These are phyloP conservation scores for Xiphias gladius DNA, from an alignment of 2,113 vertebrate genomes.

Conservation along the genomic window DNA sequence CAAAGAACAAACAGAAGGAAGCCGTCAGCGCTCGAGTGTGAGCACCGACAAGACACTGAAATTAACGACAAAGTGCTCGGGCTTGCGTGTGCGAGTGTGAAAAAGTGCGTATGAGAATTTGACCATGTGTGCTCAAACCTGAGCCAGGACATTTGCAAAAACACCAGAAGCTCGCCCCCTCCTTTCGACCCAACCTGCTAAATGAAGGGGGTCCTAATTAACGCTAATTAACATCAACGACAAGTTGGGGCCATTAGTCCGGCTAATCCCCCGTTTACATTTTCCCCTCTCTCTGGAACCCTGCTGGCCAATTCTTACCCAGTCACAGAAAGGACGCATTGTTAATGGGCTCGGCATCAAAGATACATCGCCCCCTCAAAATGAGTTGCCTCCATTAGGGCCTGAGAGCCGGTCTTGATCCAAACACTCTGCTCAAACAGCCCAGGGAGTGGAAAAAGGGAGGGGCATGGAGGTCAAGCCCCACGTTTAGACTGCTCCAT, in stretches of 20 bases:
- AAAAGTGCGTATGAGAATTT: constrained; percentile 47
- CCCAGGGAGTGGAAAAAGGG: constrained; percentile 39
- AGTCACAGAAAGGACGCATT: constrained; percentile 79
- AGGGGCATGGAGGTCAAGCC: constrained; percentile 56
- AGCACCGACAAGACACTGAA: constrained; percentile 50
- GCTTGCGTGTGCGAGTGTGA: constrained; percentile 49
- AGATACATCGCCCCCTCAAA: constrained; percentile 67
- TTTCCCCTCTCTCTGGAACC: constrained; percentile 81
- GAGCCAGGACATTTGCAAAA: constrained; percentile 41
- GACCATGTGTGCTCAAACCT: constrained; percentile 42
- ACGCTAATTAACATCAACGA: constrained; percentile 87
- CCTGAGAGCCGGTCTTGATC: constrained; percentile 68
- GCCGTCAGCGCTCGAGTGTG: constrained; percentile 54
- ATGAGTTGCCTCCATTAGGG: constrained; percentile 76
- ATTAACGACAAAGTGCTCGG: constrained; percentile 37
- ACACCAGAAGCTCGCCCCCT: constrained; percentile 25
- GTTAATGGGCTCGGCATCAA: constrained; percentile 81
- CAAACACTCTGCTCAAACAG: constrained; percentile 62
- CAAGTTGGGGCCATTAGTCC: constrained; percentile 84
- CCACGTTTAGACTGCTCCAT: constrained; percentile 63
- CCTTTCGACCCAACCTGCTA: constrained; percentile 33
- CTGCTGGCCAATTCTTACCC: constrained; percentile 82
- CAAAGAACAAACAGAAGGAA: constrained; percentile 74
- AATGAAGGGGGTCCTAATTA: constrained; percentile 83
- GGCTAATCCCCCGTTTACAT: constrained; percentile 86